Base-by-base conservation (phyloP, 2,113 vertebrate species). In the Hydrochoerus hydrochaeris region DNA sequence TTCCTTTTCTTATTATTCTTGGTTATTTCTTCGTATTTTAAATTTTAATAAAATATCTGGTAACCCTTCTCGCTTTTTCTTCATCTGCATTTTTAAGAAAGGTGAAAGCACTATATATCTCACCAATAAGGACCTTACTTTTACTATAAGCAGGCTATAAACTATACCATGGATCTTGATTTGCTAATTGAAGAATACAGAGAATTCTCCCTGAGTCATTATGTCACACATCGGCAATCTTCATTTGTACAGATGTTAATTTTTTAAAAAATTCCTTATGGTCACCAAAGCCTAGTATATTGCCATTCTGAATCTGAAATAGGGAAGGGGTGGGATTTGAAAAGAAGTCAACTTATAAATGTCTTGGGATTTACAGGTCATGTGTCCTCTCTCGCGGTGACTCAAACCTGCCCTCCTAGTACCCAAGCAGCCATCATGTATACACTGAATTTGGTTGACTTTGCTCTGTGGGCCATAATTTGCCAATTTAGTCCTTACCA, bases 301-400 rank as follows among this genome's bases (percentile, higher is more conserved):
- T 35, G 10, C 8, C 30, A 44, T 63, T 83, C 32, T 78, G 20
- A 11, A 90, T 71, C 32, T 24, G 1, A 85, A 94, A 16, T 17
- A 75, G 32, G 8, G 7, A 86, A n/a, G 84, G 4, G 14, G 24
- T 11, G 0, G 0, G 17, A 35, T 19, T 2, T 1, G 30, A 24
- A 69, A 8, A 1, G 6, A 8, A 20, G 3, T 35, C 17, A 22
- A 44, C 10, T 28, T 35, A 52, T 9, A 57, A 80, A 75, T 41
- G 26, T 17, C 32, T 62, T 63, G 11, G 26, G 2, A 10, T 62
- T 88, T n/a, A 46, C 7, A 67, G 16, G 5, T 16, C 35, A 41
- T 24, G 14, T 32, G 35, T 22, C 35, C 20, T 75, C 13, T 0
- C 65, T 38, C 35, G 73, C 7, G 44, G 6, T 26, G 38, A 85